A percentile compares a stretch with the other conserved stretches of the same genome.
Evolutionary conservation across 2,113 vertebrate genomes (phyloP).

Genomic region (Pao palembangensis): DNA sequence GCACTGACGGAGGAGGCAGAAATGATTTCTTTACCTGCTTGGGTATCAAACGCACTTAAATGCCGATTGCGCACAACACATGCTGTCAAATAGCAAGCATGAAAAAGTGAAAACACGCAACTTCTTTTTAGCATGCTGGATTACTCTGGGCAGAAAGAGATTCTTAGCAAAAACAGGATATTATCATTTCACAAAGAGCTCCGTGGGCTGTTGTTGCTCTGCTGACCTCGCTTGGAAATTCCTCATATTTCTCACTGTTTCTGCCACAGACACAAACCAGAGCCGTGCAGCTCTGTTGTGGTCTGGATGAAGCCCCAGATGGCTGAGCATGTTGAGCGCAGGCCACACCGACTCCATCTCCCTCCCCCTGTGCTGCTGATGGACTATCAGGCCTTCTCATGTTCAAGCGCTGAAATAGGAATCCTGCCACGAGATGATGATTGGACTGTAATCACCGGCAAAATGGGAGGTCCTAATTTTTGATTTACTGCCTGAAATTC

Average conservation of each 20-base stretch:
- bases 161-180: slow-evolving; percentile 1
- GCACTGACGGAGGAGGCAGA: too few species aligned
- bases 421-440: slow-evolving; percentile 44
- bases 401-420: slow-evolving; percentile 36
- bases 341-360: slow-evolving; percentile 24
- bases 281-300: slow-evolving; percentile 11
- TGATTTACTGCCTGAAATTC: slow-evolving; percentile 27
- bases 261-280: slow-evolving; percentile 16
- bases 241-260: background rate
- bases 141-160: slow-evolving; percentile 3
- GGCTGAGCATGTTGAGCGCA: slow-evolving; percentile 35
- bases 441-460: slow-evolving; percentile 30
- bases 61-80: background rate
- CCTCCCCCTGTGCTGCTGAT: slow-evolving; percentile 50
- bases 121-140: background rate
- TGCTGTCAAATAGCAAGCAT: slow-evolving; percentile 14
- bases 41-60: too few species aligned
- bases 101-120: background rate
- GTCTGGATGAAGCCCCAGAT: slow-evolving; percentile 28
- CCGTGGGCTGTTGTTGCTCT: background rate
- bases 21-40: too few species aligned
- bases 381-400: slow-evolving; percentile 38
- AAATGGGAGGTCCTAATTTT: slow-evolving; percentile 39
- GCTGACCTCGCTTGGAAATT: slow-evolving; percentile 6
- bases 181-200: slow-evolving; percentile 8